Evolutionary conservation across 35 echinoderm and acorn worm species (phyloP), one percentile per base, ranked within the genome.

Genomic region (Ophioderma brevispina): DNA sequence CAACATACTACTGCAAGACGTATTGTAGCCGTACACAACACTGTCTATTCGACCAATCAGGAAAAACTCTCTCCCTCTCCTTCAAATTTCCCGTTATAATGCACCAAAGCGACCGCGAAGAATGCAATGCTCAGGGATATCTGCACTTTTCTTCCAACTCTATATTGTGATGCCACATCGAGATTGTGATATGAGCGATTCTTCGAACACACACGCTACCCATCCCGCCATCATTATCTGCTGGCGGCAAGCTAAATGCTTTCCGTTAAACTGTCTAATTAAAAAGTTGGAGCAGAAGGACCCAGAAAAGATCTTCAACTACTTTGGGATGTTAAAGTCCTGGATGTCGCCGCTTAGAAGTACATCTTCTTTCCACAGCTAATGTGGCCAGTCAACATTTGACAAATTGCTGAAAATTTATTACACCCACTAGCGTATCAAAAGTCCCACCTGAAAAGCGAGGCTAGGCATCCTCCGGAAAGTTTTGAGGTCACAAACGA

Each of bases 141-240:
- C 81, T 77, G 64, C 33, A 52, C 77, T 28, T 37, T 46, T 89
- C 64, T 55, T 35, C 4, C 76, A n/a, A 23, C 40, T 89, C 28
- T 89, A 89, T 76, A 89, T 89, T 50, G 31, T 50, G 30, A 77
- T 81, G 43, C 87, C 80, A 89, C 36, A 59, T 28, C 32, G 87
- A 64, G 39, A 81, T 1, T 40, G 78, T 64, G 40, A 89, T 81
- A 38, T 70, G 31, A 25, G 36, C 55, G 19, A 64, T 25, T 89
- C 80, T 55, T 89, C 64, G 35, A 34, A 76, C 40, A 77, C 56
- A 77, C 80, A 13, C 64, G 46, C 19, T 89, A 32, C 37, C 87
- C 87, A 1, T 78, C 87, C 13, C 52, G n/a, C n/a, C 87, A 14
- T 55, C 19, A 32, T 4, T 8, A 46, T 46, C 41, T 46, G 41